Percentiles rank a stretch among this genome's conserved stretches.
Evolutionary conservation across 2,888 invertebrate genomes (phyloP).

Genomic region (Hyles lineata): DNA sequence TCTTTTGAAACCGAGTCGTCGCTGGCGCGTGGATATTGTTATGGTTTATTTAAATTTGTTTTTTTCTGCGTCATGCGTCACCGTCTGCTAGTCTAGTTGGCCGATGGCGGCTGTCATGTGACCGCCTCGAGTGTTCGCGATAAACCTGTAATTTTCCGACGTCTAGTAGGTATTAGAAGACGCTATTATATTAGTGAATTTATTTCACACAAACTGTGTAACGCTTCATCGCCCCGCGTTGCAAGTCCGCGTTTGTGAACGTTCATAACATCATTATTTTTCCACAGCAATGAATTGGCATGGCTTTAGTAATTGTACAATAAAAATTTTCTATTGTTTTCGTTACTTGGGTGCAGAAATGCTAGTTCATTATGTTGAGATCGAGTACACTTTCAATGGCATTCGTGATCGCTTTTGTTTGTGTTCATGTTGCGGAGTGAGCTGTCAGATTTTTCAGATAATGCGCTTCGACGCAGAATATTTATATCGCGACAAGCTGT

Average conservation of each 20-base stretch:
- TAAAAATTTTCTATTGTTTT: conserved; percentile 8
- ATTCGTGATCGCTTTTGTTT: conserved; percentile 39
- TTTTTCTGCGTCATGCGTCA: conserved; percentile 66
- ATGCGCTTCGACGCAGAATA: conserved; percentile 19
- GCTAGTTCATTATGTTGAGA: conserved; percentile 31
- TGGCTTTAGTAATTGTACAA: conserved; percentile 30
- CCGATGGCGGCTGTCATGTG: conserved; percentile 67
- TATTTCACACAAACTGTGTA: conserved; percentile 28
- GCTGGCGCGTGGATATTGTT: conserved; percentile 61
- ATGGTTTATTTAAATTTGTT: conserved; percentile 74
- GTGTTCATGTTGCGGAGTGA: conserved; percentile 32
- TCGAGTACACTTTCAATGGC: conserved; percentile 29
- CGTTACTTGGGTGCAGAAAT: conserved; percentile 21
- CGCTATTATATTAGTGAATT: conserved; percentile 29
- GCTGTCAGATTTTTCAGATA: conserved; percentile 21
- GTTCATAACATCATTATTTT: conserved; percentile 30
- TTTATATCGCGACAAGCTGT: conserved; percentile 19
- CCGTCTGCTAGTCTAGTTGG: conserved; percentile 64
- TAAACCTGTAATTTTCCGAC: conserved; percentile 61
- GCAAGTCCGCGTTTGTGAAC: conserved; percentile 7
- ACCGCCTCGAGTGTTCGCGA: conserved; percentile 52
- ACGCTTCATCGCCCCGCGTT: background rate
- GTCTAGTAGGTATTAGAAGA: conserved; percentile 45
- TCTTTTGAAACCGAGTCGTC: conserved; percentile 63
- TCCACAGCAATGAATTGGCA: conserved; percentile 27